Evolutionary conservation across 2,113 vertebrate genomes (phyloP).

Genomic region (Percopsis transmontana): DNA sequence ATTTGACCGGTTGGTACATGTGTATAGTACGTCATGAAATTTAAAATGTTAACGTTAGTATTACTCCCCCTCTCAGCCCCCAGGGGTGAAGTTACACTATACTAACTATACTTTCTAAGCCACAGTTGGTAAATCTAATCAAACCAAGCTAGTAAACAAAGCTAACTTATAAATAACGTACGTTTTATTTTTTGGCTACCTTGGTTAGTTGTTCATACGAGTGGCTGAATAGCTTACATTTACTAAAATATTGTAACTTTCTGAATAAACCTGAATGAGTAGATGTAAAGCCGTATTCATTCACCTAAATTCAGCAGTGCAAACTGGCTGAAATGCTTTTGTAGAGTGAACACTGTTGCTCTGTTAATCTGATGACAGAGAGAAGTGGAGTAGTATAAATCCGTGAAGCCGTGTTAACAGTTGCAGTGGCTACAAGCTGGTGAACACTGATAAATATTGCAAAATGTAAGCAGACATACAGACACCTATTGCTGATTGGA

Average conservation of each 20-base stretch:
- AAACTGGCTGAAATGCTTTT: slow-evolving; percentile 4
- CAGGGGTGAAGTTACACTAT: too few species aligned
- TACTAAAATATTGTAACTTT: too few species aligned
- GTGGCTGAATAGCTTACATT: background rate
- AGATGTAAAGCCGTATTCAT: background rate
- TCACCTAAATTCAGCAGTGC: slow-evolving; percentile 29
- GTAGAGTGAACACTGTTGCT: slow-evolving; percentile 1
- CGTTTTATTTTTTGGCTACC: too few species aligned
- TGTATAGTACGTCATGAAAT: too few species aligned
- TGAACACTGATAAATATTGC: slow-evolving; percentile 65
- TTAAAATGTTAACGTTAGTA: too few species aligned
- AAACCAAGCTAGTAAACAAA: background rate
- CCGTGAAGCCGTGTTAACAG: slow-evolving; percentile 37
- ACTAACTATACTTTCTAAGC: too few species aligned
- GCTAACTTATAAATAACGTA: background rate
- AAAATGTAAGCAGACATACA: slow-evolving; percentile 25
- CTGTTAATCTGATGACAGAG: slow-evolving; percentile 20
- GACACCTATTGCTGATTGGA: slow-evolving; percentile 28
- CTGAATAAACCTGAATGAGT: too few species aligned
- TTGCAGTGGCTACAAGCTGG: slow-evolving; percentile 37
- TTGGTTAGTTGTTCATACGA: too few species aligned
- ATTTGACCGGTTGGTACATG: too few species aligned
- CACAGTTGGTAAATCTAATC: too few species aligned
- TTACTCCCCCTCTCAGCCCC: too few species aligned
- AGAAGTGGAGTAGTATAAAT: slow-evolving; percentile 18